Evolutionary conservation across 2,888 invertebrate species (phyloP).

Genomic region (Adelognathus sp.): DNA sequence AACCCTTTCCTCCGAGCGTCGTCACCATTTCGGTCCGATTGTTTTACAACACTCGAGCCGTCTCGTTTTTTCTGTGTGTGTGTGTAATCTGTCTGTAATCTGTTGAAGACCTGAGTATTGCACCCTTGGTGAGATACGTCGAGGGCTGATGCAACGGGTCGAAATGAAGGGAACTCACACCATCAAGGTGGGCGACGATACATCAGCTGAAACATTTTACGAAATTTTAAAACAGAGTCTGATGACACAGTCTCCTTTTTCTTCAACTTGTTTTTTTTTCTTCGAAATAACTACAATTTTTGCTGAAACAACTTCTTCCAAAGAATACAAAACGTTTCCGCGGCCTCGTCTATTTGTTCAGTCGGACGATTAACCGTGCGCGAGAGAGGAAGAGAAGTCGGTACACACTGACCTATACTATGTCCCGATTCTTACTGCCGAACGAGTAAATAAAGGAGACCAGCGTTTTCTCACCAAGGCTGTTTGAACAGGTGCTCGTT

Average conservation of each 20-base stretch:
- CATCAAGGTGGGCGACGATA: neutral
- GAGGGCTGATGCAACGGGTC: neutral
- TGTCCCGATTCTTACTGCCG: constrained; percentile 19
- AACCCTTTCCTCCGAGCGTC: neutral
- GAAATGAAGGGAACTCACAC: constrained; percentile 6
- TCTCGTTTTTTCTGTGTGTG: neutral
- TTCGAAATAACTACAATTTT: neutral
- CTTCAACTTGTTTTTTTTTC: too few relatives aligned
- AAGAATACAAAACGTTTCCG: too few relatives aligned
- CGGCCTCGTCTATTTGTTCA: too few relatives aligned
- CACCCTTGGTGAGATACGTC: constrained; percentile 10
- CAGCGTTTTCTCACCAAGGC: neutral
- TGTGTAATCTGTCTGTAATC: neutral
- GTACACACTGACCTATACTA: constrained; percentile 18
- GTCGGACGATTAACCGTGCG: neutral
- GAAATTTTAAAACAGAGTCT: neutral
- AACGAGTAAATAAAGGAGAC: constrained; percentile 46
- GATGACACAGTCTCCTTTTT: too few relatives aligned
- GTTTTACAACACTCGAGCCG: constrained; percentile 7
- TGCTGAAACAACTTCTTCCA: neutral
- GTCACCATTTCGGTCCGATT: constrained; percentile 10
- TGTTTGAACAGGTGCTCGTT: constrained; percentile 40
- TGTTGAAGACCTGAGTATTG: constrained; percentile 6
- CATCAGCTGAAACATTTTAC: neutral
- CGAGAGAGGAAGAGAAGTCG: neutral